phyloP scores from a whole-genome alignment of 2,888 invertebrate genomes.

The Malachius bipustulatus region DNA sequence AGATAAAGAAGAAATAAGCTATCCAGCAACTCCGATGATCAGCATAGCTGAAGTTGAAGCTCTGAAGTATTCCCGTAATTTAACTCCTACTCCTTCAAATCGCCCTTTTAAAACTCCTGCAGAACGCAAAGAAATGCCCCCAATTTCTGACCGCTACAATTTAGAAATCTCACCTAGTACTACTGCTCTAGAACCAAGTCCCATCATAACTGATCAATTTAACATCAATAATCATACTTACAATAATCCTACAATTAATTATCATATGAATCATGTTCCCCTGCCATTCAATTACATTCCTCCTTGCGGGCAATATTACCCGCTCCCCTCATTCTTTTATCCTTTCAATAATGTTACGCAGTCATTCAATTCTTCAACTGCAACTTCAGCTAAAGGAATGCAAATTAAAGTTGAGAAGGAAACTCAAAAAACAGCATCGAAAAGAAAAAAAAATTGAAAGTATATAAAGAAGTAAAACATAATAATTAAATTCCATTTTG shows the following conservation, averaged over 20 bases:
- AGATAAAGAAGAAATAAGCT: conserved; percentile 30
- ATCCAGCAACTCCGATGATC: conserved; percentile 34
- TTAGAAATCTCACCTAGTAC: too few relatives aligned
- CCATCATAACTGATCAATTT: conserved; percentile 27
- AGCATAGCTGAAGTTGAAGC: conserved; percentile 34
- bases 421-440: too few relatives aligned
- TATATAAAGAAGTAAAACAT: too few relatives aligned
- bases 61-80: conserved; percentile 17
- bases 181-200: conserved; percentile 17
- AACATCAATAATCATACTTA: conserved; percentile 30
- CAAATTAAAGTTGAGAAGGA: too few relatives aligned
- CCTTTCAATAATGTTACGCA: conserved; percentile 19
- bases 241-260: conserved; percentile 31
- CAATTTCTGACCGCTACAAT: conserved; percentile 19
- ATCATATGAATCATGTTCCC: conserved; percentile 27
- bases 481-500: too few relatives aligned
- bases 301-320: conserved; percentile 21
- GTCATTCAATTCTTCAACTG: conserved; percentile 3
- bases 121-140: conserved; percentile 33
- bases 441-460: too few relatives aligned
- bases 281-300: conserved; percentile 21
- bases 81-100: conserved; percentile 7
- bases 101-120: conserved; percentile 32
- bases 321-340: conserved; percentile 20
- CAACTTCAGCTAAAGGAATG: too few relatives aligned